Base-by-base conservation (phyloP, 1,140 invertebrate genomes). In the Drosophila murphyi region DNA sequence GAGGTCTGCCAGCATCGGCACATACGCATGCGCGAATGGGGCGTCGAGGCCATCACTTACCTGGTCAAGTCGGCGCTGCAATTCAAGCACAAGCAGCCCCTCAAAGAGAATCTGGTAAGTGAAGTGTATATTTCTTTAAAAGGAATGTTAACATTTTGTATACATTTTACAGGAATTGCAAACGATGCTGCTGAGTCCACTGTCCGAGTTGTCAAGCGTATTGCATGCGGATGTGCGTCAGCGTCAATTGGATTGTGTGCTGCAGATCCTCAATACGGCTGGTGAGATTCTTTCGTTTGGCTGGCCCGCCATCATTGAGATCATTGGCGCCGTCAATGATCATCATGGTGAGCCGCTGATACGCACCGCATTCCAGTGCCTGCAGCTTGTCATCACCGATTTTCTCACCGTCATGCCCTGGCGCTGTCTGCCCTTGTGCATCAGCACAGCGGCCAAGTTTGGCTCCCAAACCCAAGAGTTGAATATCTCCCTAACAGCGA, bases 401-500 rank as follows among this genome's bases (percentile, higher is more conserved):
- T 98, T 98, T 93, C 93, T 98, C 71, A 96, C 96, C 76, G 94
- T 97, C 75, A 96, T 99, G 95, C 95, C 97, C 76, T 96, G 96
- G 95, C 93, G 96, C 85, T 96, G 98, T 93, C 94, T 99, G 73
- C 96, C 98, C 41, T 93, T 97, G 2, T 98, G 98, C 89, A 96
- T 99, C 6, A 97, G 98, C 83, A 98, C 98, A 3, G 97, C 98
- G 28, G 97, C 98, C 0, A 98, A 97, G 90, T 99, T 99, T 94
- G 98, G 98, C 0, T 96, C 96, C 6, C 99, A 99, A 93, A 98
- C 97, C 32, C 97, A 98, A 92, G 98, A 99, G 93, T 93, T 99
- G 12, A 99, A 99, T 93, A 98, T 99, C 80, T 99, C 98, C 32
- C 94, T 99, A n/a, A 99, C 98, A 20, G 98, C 98, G 51, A 97